Base-by-base conservation (phyloP, 2,113 vertebrate genomes). In the Cyphomyrus plagiostoma region DNA sequence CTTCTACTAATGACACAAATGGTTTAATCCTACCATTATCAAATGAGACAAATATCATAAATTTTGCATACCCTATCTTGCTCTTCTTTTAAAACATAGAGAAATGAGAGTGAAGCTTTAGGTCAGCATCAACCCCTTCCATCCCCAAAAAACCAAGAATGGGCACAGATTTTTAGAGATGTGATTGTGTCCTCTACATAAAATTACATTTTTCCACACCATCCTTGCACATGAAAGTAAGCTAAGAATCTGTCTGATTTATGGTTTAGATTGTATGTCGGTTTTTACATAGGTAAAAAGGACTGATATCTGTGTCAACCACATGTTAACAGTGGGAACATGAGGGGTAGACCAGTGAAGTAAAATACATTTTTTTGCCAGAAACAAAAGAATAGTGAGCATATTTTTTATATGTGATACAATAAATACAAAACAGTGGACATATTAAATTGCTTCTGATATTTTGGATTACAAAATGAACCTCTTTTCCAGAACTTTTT, bases 1-100 rank as follows among this genome's bases (percentile, higher is more conserved):
- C 91, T 62, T 90, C 90, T 45, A 90, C 87, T 88, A 90, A 89
- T 89, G 91, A 88, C 26, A 92, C 30, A 0, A 23, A 84, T 45
- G 42, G 82, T n/a, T 23, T 46, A 77, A 13, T 17, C 3, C 30
- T 6, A 17, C 19, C 13, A 39, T 77, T 77, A 35, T 35, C 70
- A 35, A 74, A 74, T n/a, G 58, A 66, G 58, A 11, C 2, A 4
- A 62, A 62, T 62, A 21, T 62, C 56, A n/a, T 62, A 9, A 62
- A 26, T 62, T 62, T 26, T 2, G 23, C 23, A 62, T n/a, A n/a
- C 23, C 23, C 56, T 6, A 62, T 62, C 56, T 8, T n/a, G 23
- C 23, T 62, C 56, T 62, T 6, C 21, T 62, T n/a, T 62, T 62
- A 62, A n/a, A 8, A 62, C 23, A 62, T 62, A 62, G 21, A 62